Percentiles rank a stretch among this genome's conserved stretches.
Conservation (phyloP, 2,113 vertebrate species). For the Vulpes vulpes region DNA sequence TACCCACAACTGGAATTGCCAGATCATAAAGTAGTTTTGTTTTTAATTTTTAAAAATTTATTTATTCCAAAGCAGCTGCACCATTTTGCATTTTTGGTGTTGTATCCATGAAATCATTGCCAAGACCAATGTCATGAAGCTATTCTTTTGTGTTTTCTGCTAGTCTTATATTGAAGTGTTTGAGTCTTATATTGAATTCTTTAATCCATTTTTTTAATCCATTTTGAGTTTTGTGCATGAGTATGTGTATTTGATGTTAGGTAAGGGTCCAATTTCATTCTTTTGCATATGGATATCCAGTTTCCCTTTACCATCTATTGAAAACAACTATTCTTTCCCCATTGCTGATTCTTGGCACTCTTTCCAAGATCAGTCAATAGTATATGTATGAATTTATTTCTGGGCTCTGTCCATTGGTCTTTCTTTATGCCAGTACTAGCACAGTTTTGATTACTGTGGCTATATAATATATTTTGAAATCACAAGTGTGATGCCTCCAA, state of each 20-base stretch:
- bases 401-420: background rate
- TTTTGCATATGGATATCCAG: background rate
- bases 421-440: background rate
- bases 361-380: background rate
- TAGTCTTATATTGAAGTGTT: background rate
- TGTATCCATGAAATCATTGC: background rate
- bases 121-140: background rate
- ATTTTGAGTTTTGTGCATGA: background rate
- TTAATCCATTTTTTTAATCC: background rate
- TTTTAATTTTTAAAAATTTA: background rate
- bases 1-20: background rate
- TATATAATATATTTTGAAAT: slow-evolving; percentile 3
- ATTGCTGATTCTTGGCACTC: background rate
- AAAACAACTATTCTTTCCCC: background rate
- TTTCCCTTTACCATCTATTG: background rate
- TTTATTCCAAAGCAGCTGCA: background rate
- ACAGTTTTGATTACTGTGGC: background rate
- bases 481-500: background rate
- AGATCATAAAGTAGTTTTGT: background rate
- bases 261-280: background rate
- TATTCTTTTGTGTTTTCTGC: background rate
- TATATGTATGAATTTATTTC: background rate
- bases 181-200: background rate
- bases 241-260: background rate
- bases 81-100: background rate